phyloP scores from a whole-genome alignment of 2,888 invertebrate genomes.

The Tinea pellionella region DNA sequence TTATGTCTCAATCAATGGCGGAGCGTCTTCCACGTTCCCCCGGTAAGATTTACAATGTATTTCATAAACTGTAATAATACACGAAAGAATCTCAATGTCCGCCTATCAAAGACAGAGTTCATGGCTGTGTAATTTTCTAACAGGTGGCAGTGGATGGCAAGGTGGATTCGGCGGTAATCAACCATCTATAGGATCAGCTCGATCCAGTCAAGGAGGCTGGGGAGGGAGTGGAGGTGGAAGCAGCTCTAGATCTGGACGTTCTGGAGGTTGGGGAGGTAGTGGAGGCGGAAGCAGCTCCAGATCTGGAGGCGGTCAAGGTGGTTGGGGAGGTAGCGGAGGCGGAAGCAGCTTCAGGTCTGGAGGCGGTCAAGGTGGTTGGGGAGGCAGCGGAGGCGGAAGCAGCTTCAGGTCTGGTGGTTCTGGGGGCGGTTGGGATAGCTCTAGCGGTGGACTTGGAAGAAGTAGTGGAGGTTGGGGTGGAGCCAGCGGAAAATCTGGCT shows the following conservation, averaged over 20 bases:
- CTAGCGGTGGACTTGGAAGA: constrained; percentile 5
- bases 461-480: neutral
- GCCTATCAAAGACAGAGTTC: too few species aligned
- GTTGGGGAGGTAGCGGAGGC: constrained; percentile 12
- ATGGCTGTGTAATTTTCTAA: neutral
- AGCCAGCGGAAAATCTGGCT: neutral
- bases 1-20: neutral
- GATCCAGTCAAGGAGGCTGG: constrained; percentile 19
- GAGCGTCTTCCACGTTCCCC: neutral
- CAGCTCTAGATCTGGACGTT: neutral
- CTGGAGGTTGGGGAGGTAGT: constrained; percentile 14
- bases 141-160: constrained; percentile 30
- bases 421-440: neutral
- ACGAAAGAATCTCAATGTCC: too few species aligned
- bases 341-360: constrained; percentile 10
- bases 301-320: constrained; percentile 2
- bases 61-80: neutral
- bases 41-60: too few species aligned
- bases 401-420: neutral
- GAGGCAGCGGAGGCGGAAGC: constrained; percentile 14
- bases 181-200: constrained; percentile 15
- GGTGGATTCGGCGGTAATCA: constrained; percentile 19
- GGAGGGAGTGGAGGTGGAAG: constrained; percentile 15
- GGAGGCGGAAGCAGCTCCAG: constrained; percentile 13
- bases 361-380: constrained; percentile 22